Percentiles rank a stretch among this genome's conserved stretches.
Evolutionary conservation across 1,140 invertebrate species (phyloP).

Genomic region (Drosophila albomicans): DNA sequence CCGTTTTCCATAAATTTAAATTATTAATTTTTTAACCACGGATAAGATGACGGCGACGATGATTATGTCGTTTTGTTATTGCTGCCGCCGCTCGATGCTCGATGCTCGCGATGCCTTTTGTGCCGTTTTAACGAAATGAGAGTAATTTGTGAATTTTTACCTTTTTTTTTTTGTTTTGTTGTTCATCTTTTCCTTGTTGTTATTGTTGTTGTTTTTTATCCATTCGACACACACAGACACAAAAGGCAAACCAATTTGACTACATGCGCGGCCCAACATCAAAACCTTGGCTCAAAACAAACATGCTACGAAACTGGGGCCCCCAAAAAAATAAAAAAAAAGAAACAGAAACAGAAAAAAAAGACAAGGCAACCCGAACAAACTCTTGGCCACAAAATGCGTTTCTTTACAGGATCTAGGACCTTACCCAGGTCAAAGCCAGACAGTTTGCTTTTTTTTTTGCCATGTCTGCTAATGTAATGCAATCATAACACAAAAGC

Average conservation of each 20-base stretch:
- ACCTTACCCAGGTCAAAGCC: not conserved
- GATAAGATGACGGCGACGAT: conserved; percentile 80
- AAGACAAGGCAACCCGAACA: no score
- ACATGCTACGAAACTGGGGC: not conserved
- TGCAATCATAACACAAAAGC: conserved; percentile 36
- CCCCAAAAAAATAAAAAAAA: not conserved
- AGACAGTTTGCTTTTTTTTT: not conserved
- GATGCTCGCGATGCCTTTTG: conserved; percentile 46
- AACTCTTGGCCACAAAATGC: conserved; percentile 19
- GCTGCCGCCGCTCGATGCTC: conserved; percentile 45
- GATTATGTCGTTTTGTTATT: conserved; percentile 82
- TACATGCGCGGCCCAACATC: conserved; percentile 71
- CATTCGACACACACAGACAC: conserved; percentile 49
- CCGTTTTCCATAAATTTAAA: conserved; percentile 81
- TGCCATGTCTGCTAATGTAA: conserved; percentile 40
- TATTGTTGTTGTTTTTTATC: conserved; percentile 36
- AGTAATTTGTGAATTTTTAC: conserved; percentile 80
- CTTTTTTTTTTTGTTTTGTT: conserved; percentile 55
- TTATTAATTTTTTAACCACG: conserved; percentile 82
- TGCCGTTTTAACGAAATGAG: conserved; percentile 81
- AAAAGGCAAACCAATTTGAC: conserved; percentile 79
- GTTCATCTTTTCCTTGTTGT: conserved; percentile 33
- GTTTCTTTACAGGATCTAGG: not conserved
- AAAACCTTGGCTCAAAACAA: conserved; percentile 54
- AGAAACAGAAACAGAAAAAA: no score